Percentiles rank a stretch among this genome's conserved stretches.
These are phyloP conservation scores for Rousettus madagascariensis DNA, from an alignment of 2,797 vertebrate species.

Conservation along the genomic window DNA sequence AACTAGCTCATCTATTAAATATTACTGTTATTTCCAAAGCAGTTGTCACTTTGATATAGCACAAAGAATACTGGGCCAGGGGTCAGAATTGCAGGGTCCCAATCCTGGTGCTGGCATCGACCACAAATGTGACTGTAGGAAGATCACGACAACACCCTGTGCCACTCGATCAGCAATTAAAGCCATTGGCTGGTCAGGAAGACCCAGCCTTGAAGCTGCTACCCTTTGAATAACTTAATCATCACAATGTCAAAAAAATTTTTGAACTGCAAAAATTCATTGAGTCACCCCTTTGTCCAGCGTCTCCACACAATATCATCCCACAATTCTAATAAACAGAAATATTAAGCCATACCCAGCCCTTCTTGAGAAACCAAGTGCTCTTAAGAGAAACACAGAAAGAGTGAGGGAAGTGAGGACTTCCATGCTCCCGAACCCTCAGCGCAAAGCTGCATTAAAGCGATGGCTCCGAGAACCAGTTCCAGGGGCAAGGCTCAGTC, in stretches of 20 bases:
- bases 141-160: not conserved
- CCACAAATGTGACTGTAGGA: not conserved
- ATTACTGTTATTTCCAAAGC: not conserved
- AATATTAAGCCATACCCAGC: slow-evolving; percentile 33
- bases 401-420: not conserved
- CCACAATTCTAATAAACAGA: slow-evolving; percentile 28
- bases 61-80: not conserved
- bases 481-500: not conserved
- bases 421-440: not conserved
- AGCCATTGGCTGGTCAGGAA: not conserved
- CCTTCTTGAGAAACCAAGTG: slow-evolving; percentile 53
- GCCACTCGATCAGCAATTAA: not conserved
- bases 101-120: not conserved
- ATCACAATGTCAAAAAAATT: slow-evolving; percentile 2
- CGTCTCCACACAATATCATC: not conserved
- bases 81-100: not conserved
- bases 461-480: not conserved
- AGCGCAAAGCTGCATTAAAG: not conserved
- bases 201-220: not conserved
- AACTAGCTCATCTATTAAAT: not conserved
- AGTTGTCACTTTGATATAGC: not conserved
- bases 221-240: slow-evolving; percentile 55
- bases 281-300: not conserved
- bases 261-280: slow-evolving; percentile 34
- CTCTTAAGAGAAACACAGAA: slow-evolving; percentile 20